These are phyloP conservation scores for Mythimna vitellina DNA, from an alignment of 2,888 invertebrate genomes.

Conservation along the genomic window DNA sequence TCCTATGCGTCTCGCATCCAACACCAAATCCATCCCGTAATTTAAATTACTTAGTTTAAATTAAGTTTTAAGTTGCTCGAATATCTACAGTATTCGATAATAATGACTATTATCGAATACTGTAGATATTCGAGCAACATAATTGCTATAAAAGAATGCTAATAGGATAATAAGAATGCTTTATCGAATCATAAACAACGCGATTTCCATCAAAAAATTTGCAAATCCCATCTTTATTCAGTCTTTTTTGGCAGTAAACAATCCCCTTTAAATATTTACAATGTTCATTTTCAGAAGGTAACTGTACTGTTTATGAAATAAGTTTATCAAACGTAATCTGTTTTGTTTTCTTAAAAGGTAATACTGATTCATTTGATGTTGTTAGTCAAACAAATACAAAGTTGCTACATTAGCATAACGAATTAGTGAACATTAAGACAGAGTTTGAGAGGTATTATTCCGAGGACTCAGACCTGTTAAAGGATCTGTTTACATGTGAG, in stretches of 20 bases:
- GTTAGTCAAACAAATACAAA: constrained; percentile 14
- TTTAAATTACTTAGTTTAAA: too few species aligned
- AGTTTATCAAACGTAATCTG: constrained; percentile 26
- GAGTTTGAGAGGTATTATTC: background rate
- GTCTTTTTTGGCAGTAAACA: constrained; percentile 1
- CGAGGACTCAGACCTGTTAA: too few species aligned
- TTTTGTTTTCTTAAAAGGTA: constrained; percentile 18
- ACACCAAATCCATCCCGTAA: too few species aligned
- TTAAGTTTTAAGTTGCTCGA: too few species aligned
- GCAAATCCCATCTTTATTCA: constrained; percentile 9
- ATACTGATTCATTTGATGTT: background rate
- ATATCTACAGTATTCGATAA: too few species aligned
- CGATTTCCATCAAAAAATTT: background rate
- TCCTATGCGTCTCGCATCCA: too few species aligned
- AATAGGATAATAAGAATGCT: background rate
- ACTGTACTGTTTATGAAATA: background rate
- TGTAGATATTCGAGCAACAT: background rate
- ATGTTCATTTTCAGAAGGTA: background rate
- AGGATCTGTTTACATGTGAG: too few species aligned
- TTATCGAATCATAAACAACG: background rate
- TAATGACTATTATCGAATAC: too few species aligned
- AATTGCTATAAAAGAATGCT: background rate
- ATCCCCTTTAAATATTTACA: background rate
- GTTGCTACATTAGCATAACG: constrained; percentile 19
- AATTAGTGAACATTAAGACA: constrained; percentile 19